Conservation (phyloP, 2,888 invertebrate genomes). For the Chorisops tibialis region DNA sequence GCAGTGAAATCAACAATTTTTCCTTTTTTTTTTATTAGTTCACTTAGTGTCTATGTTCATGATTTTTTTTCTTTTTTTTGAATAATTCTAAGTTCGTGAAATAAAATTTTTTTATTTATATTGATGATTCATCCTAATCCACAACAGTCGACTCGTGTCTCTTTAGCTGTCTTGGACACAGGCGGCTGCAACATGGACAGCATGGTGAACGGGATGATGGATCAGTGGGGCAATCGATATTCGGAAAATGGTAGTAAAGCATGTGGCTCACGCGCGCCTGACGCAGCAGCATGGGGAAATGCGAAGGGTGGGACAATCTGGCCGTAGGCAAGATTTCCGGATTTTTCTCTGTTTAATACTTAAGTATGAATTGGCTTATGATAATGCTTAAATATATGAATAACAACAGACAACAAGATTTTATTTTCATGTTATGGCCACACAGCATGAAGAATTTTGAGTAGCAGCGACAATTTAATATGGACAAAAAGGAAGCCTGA, state of each 20-base stretch:
- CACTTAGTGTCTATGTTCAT: slow-evolving; percentile 68
- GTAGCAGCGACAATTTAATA: too few species aligned
- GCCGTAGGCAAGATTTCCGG: too few species aligned
- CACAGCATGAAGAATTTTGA: too few species aligned
- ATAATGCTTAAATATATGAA: too few species aligned
- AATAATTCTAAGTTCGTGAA: slow-evolving; percentile 49
- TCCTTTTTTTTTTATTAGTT: slow-evolving; percentile 68
- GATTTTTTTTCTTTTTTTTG: too few species aligned
- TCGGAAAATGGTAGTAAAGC: slow-evolving; percentile 50
- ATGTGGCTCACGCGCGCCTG: slow-evolving; percentile 53
- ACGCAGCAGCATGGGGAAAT: too few species aligned
- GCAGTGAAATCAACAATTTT: slow-evolving; percentile 85
- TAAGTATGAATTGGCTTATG: too few species aligned
- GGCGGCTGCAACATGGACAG: slow-evolving; percentile 51
- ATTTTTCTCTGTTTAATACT: too few species aligned
- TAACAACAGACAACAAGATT: too few species aligned
- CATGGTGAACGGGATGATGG: slow-evolving; percentile 53
- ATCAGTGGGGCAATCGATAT: slow-evolving; percentile 57
- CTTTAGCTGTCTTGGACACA: slow-evolving; percentile 44
- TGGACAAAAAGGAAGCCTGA: too few species aligned
- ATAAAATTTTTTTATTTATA: slow-evolving; percentile 56
- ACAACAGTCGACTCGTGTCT: slow-evolving; percentile 48
- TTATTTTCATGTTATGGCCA: too few species aligned
- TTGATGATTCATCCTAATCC: slow-evolving; percentile 43
- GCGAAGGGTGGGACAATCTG: too few species aligned